phyloP scores from a whole-genome alignment of 2,113 vertebrate species.

The Corythoichthys haematopterus region DNA sequence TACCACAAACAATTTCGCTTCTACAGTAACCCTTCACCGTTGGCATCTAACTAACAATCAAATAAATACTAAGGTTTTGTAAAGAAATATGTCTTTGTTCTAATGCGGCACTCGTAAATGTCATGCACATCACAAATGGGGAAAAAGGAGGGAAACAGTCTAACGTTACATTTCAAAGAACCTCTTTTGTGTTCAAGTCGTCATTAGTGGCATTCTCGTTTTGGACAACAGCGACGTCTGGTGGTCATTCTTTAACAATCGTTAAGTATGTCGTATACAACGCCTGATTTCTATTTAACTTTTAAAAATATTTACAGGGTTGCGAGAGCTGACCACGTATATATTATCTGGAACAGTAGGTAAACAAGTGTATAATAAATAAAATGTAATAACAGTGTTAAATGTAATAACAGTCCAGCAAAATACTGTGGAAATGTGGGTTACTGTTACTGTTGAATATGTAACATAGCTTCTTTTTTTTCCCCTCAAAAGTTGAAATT shows the following conservation, averaged over 20 bases:
- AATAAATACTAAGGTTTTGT: not conserved
- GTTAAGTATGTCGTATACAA: not conserved
- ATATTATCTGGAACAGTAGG: too few species aligned
- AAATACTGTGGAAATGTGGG: too few species aligned
- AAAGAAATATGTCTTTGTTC: not conserved
- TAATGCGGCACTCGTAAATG: not conserved
- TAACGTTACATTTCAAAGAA: not conserved
- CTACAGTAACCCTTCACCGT: not conserved
- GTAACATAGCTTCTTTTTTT: too few species aligned
- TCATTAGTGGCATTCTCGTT: not conserved
- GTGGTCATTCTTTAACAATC: conserved; percentile 16
- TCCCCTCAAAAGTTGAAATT: too few species aligned
- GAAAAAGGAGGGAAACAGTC: not conserved
- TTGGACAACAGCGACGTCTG: conserved; percentile 31
- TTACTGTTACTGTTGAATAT: too few species aligned
- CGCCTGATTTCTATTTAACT: not conserved
- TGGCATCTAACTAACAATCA: not conserved
- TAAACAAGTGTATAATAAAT: too few species aligned
- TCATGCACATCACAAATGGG: not conserved
- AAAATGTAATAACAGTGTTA: too few species aligned
- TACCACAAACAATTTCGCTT: not conserved
- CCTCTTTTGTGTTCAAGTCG: not conserved
- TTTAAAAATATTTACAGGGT: too few species aligned
- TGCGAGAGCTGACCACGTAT: too few species aligned
- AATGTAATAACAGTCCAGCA: too few species aligned